Conservation (phyloP, 2,888 invertebrate species). For the Spodoptera picta region DNA sequence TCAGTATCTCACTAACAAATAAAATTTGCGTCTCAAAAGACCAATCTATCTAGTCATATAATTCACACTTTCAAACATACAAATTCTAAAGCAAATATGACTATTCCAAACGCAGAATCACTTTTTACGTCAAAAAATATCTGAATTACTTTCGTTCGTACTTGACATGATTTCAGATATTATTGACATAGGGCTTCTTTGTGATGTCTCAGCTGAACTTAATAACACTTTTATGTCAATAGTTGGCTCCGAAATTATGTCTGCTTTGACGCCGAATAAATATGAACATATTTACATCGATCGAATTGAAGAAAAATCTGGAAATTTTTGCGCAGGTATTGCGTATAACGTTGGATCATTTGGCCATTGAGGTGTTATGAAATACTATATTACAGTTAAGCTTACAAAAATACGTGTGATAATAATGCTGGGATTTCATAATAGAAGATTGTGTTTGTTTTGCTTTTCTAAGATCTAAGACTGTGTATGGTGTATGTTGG, state of each 20-base stretch:
- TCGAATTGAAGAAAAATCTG: not conserved
- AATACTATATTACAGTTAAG: no score
- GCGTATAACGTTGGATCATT: not conserved
- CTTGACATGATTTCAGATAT: conserved; percentile 6
- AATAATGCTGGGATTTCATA: no score
- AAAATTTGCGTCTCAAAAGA: no score
- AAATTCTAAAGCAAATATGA: no score
- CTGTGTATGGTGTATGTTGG: no score
- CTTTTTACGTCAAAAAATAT: not conserved
- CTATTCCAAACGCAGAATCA: not conserved
- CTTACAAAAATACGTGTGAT: no score
- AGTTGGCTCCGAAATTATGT: not conserved
- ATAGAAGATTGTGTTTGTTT: no score
- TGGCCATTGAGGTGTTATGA: not conserved
- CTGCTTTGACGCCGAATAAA: not conserved
- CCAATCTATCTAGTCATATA: no score
- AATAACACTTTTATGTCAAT: conserved; percentile 20
- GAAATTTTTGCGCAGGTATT: not conserved
- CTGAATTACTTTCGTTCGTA: not conserved
- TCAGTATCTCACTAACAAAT: no score
- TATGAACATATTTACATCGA: not conserved
- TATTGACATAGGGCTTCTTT: not conserved
- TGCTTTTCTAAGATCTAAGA: no score
- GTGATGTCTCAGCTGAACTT: conserved; percentile 5
- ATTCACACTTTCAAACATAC: no score